Evolutionary conservation across 2,888 invertebrate genomes (phyloP).

Genomic region (Ptychoptera contaminata): DNA sequence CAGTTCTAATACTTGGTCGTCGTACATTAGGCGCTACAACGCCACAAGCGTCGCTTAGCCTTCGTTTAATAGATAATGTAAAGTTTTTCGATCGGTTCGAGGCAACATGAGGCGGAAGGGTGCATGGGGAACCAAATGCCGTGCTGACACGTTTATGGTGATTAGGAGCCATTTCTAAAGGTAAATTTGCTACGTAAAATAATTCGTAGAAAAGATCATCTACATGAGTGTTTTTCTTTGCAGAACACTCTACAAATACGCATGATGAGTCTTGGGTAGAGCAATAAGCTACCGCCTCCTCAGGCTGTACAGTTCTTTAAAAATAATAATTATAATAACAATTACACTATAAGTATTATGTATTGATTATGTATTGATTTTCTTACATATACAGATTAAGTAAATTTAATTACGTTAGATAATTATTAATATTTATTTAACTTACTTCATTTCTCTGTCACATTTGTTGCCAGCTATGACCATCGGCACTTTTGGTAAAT

Average conservation of each 20-base stretch:
- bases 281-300: conserved; percentile 64
- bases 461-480: conserved; percentile 78
- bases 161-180: conserved; percentile 78
- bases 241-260: conserved; percentile 69
- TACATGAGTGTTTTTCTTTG: conserved; percentile 63
- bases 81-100: conserved; percentile 53
- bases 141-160: conserved; percentile 68
- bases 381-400: too few species aligned
- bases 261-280: conserved; percentile 60
- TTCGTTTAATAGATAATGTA: conserved; percentile 64
- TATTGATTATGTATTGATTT: too few species aligned
- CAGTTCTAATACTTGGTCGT: conserved; percentile 74
- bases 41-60: conserved; percentile 74
- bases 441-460: conserved; percentile 63
- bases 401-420: neutral
- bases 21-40: conserved; percentile 79
- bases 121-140: conserved; percentile 60
- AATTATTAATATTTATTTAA: conserved; percentile 8
- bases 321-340: conserved; percentile 2
- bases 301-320: conserved; percentile 54
- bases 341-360: neutral
- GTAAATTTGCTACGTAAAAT: conserved; percentile 67
- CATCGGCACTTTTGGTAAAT: conserved; percentile 62
- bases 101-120: conserved; percentile 50
- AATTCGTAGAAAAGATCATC: conserved; percentile 74